Base-by-base conservation (phyloP, 2,797 vertebrate genomes). In the Nannoperca obscura region DNA sequence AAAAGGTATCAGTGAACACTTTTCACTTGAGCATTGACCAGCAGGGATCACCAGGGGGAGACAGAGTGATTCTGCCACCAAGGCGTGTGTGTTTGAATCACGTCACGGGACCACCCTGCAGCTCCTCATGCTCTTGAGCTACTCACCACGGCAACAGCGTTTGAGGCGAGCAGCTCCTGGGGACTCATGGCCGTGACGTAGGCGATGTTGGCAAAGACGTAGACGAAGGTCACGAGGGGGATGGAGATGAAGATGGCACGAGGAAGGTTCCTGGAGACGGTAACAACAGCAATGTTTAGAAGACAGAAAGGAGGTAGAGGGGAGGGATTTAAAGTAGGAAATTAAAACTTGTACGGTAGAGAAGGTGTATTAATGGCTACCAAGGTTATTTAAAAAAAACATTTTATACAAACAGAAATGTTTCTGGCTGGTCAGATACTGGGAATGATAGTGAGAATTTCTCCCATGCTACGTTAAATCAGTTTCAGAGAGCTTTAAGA, bases 201-300 rank as follows among this genome's bases (percentile, higher is more conserved):
- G 80, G 97, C 97, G 36, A 98, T 96, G 93, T 98, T 98, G 84
- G 97, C 97, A 59, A 98, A 97, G 91, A 98, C 97, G 76, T 98
- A 98, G 3, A 98, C 97, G 50, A 98, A 97, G 34, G 97, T 98
- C 87, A 98, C 97, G 44, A 98, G 94, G 53, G 97, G 97, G 92
- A 98, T 97, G 91, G 97, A 98, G 92, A 98, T 98, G 93, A 96
- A 98, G 93, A 98, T 98, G 89, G 97, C 97, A 10, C 97, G 96
- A 20, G 97, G 97, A 76, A 98, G 96, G 83, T 98, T 98, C 90
- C 97, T 98, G 94, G 42, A 74, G 24, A 74, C 1, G 34, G 61
- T 0, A 71, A 6, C 70, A 47, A 32, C 30, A 27, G 24, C 10
- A 27, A 1, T 17, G 11, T 61, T 82, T 53, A 59, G 34, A 22